A percentile compares a stretch with the other conserved stretches of the same genome.
Conservation (phyloP, 2,888 invertebrate genomes). For the Neria commutata region DNA sequence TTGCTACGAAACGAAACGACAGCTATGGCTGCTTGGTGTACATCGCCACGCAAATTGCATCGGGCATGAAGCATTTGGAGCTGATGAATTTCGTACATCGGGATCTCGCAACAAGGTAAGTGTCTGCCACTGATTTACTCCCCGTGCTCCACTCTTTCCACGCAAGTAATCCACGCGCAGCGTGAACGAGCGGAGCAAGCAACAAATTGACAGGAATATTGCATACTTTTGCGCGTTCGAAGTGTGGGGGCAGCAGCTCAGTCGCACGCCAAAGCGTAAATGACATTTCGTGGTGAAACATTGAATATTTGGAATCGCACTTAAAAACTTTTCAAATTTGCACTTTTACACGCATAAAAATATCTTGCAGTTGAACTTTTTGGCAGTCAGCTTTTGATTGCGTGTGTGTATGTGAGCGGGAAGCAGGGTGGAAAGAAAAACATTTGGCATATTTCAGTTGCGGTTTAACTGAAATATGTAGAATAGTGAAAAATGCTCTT, state of each 20-base stretch:
- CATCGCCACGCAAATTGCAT: slow-evolving; percentile 87
- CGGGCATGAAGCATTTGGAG: slow-evolving; percentile 90
- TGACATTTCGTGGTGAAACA: slow-evolving; percentile 23
- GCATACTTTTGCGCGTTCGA: no score
- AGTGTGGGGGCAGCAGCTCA: not conserved
- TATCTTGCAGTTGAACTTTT: not conserved
- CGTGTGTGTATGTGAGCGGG: not conserved
- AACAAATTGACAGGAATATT: no score
- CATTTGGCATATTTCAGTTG: not conserved
- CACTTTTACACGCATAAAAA: slow-evolving; percentile 17
- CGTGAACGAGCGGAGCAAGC: not conserved
- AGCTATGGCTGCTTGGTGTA: slow-evolving; percentile 85
- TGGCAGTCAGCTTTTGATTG: no score
- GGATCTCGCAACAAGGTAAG: slow-evolving; percentile 82
- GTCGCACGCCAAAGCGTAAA: not conserved
- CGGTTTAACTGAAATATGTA: not conserved
- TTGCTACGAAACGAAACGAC: slow-evolving; percentile 25
- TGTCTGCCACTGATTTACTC: not conserved
- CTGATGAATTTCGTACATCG: slow-evolving; percentile 83
- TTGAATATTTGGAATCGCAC: slow-evolving; percentile 23
- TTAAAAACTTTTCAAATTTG: slow-evolving; percentile 27
- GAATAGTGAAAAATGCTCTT: not conserved
- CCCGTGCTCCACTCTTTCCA: not conserved
- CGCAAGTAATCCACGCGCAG: no score
- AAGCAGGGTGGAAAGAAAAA: not conserved